Evolutionary conservation across 2,888 invertebrate species (phyloP).

Genomic region (Ptychoptera contaminata): DNA sequence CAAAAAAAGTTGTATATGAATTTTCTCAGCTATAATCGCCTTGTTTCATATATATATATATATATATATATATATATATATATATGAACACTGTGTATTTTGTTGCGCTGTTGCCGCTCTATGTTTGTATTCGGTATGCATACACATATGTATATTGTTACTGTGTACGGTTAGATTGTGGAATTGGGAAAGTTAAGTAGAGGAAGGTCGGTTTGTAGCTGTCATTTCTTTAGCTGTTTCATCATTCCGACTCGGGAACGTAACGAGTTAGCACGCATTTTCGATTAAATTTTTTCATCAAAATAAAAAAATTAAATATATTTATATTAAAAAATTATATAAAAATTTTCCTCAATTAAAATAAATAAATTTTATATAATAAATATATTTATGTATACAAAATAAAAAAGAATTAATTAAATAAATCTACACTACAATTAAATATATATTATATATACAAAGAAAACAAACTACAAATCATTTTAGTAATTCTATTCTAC

Average conservation of each 20-base stretch:
- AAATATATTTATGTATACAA: too few species aligned
- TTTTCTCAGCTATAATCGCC: not conserved
- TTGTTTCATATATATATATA: conserved; percentile 5
- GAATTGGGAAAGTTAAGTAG: conserved; percentile 10
- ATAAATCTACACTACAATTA: too few species aligned
- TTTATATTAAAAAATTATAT: too few species aligned
- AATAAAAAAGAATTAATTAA: too few species aligned
- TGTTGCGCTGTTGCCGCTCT: not conserved
- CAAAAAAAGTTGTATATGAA: not conserved
- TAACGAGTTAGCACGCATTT: conserved; percentile 18
- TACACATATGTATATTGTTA: conserved; percentile 1
- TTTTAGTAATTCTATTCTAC: conserved; percentile 1
- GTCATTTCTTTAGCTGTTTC: conserved; percentile 15
- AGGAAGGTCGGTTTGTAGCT: conserved; percentile 16
- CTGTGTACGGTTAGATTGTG: not conserved
- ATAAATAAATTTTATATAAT: too few species aligned
- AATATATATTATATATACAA: too few species aligned
- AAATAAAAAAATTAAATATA: too few species aligned
- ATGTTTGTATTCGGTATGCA: not conserved
- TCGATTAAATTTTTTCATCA: not conserved
- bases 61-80: conserved; percentile 6
- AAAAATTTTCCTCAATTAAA: too few species aligned
- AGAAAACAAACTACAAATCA: too few species aligned
- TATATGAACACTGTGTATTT: conserved; percentile 6
- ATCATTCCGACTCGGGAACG: conserved; percentile 20